Evolutionary conservation across 2,113 vertebrate species (phyloP).

Genomic region (Eurypyga helias): DNA sequence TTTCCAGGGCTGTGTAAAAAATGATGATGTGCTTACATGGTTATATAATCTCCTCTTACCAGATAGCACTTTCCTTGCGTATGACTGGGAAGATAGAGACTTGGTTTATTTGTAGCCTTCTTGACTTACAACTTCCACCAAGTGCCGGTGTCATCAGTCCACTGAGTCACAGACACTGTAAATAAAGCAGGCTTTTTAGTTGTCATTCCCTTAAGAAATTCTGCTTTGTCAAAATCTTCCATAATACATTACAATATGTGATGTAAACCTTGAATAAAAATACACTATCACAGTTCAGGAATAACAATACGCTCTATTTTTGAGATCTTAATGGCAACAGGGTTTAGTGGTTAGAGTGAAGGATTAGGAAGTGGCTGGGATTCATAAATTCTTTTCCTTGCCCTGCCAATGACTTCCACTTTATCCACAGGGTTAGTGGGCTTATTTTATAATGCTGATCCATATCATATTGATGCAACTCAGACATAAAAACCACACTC

Average conservation of each 20-base stretch:
- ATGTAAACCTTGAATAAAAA: neutral
- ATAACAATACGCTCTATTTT: neutral
- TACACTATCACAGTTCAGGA: neutral
- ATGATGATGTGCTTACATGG: neutral
- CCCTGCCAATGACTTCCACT: neutral
- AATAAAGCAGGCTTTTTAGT: neutral
- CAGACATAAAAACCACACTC: neutral
- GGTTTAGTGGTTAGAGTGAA: neutral
- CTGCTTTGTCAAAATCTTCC: neutral
- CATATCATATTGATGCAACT: neutral
- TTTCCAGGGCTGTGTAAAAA: neutral
- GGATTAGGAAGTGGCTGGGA: neutral
- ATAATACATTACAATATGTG: neutral
- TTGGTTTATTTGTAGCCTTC: neutral
- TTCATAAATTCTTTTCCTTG: neutral
- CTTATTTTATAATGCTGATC: neutral
- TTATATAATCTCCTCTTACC: neutral
- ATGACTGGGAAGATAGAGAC: neutral
- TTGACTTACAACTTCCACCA: neutral
- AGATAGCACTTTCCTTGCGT: neutral
- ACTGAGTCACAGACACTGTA: neutral
- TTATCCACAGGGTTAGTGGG: neutral
- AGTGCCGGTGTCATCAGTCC: neutral
- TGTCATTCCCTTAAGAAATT: neutral
- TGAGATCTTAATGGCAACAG: neutral